Evolutionary conservation across 1,140 invertebrate species (phyloP).

Genomic region (Brachionus koreanus): DNA sequence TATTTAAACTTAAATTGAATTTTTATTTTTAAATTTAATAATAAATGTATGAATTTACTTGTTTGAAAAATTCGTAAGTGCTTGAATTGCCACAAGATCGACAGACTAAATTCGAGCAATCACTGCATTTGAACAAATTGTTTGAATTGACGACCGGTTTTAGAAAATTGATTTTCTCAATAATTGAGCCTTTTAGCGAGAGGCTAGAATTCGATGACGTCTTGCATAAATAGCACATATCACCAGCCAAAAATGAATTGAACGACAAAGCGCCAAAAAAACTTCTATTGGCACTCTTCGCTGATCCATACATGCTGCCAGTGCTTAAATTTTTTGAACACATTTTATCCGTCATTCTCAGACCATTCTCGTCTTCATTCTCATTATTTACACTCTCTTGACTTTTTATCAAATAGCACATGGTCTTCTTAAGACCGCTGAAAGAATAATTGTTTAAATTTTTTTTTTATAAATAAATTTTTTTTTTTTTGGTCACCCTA

Average conservation of each 20-base stretch:
- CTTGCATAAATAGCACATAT: not conserved
- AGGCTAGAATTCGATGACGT: not conserved
- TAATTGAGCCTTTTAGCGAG: not conserved
- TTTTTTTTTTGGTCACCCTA: not conserved
- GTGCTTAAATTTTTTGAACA: not conserved
- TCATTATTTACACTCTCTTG: not conserved
- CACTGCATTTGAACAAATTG: not conserved
- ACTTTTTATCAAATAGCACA: not conserved
- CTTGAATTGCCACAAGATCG: not conserved
- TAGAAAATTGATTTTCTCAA: not conserved
- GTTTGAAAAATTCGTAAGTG: not conserved
- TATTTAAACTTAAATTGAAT: not conserved
- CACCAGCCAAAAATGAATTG: not conserved
- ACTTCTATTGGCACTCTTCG: not conserved
- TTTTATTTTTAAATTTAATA: not conserved
- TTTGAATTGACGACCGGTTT: not conserved
- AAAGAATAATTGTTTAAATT: not conserved
- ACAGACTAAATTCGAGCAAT: not conserved
- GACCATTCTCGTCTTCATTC: not conserved
- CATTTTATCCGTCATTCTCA: not conserved
- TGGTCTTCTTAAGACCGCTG: constrained; percentile 25
- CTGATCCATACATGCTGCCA: not conserved
- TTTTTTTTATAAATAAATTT: not conserved
- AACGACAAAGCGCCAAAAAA: not conserved
- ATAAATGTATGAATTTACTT: not conserved